Base-by-base conservation (phyloP, 2,797 vertebrate genomes). In the Phrynocephalus forsythii region DNA sequence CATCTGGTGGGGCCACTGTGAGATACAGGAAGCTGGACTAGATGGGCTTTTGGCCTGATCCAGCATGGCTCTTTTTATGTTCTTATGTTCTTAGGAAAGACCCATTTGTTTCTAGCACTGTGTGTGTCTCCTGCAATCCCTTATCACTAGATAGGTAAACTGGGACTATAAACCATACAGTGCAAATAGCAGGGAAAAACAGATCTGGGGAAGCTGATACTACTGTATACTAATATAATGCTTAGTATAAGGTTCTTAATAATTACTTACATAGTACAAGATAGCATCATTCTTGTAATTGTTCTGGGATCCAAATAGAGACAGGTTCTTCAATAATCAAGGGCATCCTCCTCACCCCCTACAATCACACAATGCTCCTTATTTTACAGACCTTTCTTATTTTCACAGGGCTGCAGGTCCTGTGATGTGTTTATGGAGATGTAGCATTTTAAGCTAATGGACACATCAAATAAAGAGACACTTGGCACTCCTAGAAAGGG, bases 401-500 rank as follows among this genome's bases (percentile, higher is more conserved):
- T 86, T 87, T 76, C 56, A 75, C 16, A 30, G 44, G 28, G 44
- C n/a, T 76, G 60, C 48, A 68, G 30, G 8, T 68, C 71, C 71
- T 1, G 2, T 10, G 56, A n/a, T 67, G 44, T 30, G 67, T 87
- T 87, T 87, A 83, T 78, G 86, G 73, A 56, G 86, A 87, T 83
- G 69, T 22, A 78, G n/a, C 66, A 69, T 87, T 82, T 30, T 38
- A 33, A 77, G 73, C 80, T 77, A 83, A 83, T 87, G 86, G 80
- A 67, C 33, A 56, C 38, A 83, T 87, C 48, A 83, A 82, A 87
- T 77, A 83, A 82, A 87, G 78, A 24, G 68, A 24, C 86, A 83
- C 66, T 38, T 87, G 73, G 63, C 63, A 69, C 69, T 83, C 73
- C 80, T 83, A 78, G 86, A n/a, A 87, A 44, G 18, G 86, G 33